Evolutionary conservation across 2,113 vertebrate species (phyloP), one percentile per base, ranked within the genome.

Genomic region (Phoxinus phoxinus): DNA sequence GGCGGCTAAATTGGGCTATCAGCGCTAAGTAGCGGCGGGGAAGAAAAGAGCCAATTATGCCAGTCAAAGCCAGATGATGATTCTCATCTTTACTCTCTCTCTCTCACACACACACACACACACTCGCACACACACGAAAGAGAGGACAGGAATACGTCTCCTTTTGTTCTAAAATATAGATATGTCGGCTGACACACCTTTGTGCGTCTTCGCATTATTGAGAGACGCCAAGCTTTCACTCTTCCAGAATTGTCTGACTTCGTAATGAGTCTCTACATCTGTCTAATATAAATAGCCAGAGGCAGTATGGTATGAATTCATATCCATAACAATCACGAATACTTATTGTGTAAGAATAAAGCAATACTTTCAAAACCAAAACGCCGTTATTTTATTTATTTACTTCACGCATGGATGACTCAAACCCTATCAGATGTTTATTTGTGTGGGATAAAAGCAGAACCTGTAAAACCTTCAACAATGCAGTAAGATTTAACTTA

Each of bases 1-100:
- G 88, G 87, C 86, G 84, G 88, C 89, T 90, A 90, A 91, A 91
- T 91, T 90, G 90, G 87, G 90, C 89, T 89, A 91, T 91, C 90
- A 90, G 86, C 85, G 85, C 89, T 90, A 90, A 90, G 89, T 89
- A 88, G 88, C 84, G 83, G 77, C 85, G 82, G 85, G 88, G 81
- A 89, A 89, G 89, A 91, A 89, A 90, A 84, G 89, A 91, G 88
- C 88, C 88, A 90, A 89, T 90, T 91, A 91, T 89, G 86, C 84
- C 89, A 86, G 89, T 90, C 89, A 89, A 87, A 91, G 90, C 89
- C 84, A 90, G 87, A 90, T 88, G 89, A 90, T 88, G 88, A 90
- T 88, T 90, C 90, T 89, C 87, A 88, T 83, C 85, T 86, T 88
- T 69, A 58, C 82, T 89, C 84, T 85, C 81, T 84, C 84, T 74